Evolutionary conservation across 2,113 vertebrate genomes (phyloP), one percentile per base, ranked within the genome.

Genomic region (Argyrosomus japonicus): DNA sequence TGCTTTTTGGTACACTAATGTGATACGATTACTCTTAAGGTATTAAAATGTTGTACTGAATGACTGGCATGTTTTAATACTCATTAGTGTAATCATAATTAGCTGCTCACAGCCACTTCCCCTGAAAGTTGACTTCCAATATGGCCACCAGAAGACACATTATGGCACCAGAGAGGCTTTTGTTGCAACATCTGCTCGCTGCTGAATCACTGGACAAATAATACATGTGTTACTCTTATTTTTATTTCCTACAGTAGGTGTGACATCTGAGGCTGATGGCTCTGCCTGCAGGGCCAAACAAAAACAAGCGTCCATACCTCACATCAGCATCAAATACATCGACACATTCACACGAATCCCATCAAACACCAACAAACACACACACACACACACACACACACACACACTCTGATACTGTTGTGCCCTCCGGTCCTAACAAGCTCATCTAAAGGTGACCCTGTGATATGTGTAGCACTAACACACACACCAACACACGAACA

Each of bases 361-460:
- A 58, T 29, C 57, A 62, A 8, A 60, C 57, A 25, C 54, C 6
- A 12, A 60, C 25, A 60, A 32, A 32, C 32, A 32, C 27, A 32
- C 27, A 61, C 56, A 27, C 6, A 60, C 2, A 60, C 15, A 47
- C 53, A 32, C 54, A n/a, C n/a, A 3, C 45, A 5, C 25, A 29
- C 53, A 32, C 54, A 11, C 58, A 15, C 19, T 13, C 71, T 13
- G 7, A 58, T 32, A 73, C 25, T 23, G 61, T 48, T 36, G 7
- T 36, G 43, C 40, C 78, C 62, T 51, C 2, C 15, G 13, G 76
- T 18, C 54, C 19, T 11, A 17, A 18, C 40, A 27, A 51, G 47
- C 14, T 25, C 3, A 1, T 61, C 21, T 70, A 69, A 53, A 81
- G 79, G 79, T 81, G 69, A 74, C 61, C 75, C 54, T 23, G 53